phyloP scores from a whole-genome alignment of 2,797 vertebrate species.

The Hypotaenidia okinawae region DNA sequence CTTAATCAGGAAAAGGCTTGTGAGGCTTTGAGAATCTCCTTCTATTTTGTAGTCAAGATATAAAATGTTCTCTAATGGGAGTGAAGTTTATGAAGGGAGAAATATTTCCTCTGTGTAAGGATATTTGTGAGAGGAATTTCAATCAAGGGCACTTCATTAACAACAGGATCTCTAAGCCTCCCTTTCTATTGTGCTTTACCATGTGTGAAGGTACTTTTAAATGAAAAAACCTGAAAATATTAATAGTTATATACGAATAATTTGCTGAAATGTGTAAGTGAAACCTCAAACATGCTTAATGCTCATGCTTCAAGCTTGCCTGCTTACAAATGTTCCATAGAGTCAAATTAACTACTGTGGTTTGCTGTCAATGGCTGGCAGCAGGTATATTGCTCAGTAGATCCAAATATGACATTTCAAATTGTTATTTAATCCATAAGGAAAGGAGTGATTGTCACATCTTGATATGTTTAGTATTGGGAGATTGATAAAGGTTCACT shows the following conservation, averaged over 20 bases:
- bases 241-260: not conserved
- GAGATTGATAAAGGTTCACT: constrained; percentile 49
- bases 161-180: not conserved
- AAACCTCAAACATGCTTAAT: constrained; percentile 13
- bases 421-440: constrained; percentile 51
- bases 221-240: constrained; percentile 16
- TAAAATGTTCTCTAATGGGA: constrained; percentile 19
- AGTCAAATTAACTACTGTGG: constrained; percentile 31
- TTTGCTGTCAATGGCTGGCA: constrained; percentile 25
- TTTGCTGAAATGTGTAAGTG: constrained; percentile 11
- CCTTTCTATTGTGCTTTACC: not conserved
- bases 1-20: constrained; percentile 19
- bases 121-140: constrained; percentile 46
- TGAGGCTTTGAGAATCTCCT: not conserved
- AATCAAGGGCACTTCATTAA: not conserved
- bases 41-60: constrained; percentile 8
- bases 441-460: constrained; percentile 50
- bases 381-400: constrained; percentile 15
- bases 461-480: constrained; percentile 37
- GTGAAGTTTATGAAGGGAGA: constrained; percentile 44
- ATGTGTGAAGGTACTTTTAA: not conserved
- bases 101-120: constrained; percentile 30
- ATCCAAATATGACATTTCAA: constrained; percentile 35
- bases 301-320: constrained; percentile 1
- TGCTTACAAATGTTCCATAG: constrained; percentile 16